Conservation (phyloP, 37 sponge, comb jelly and placozoan species). For the Aplysina aerophoba region DNA sequence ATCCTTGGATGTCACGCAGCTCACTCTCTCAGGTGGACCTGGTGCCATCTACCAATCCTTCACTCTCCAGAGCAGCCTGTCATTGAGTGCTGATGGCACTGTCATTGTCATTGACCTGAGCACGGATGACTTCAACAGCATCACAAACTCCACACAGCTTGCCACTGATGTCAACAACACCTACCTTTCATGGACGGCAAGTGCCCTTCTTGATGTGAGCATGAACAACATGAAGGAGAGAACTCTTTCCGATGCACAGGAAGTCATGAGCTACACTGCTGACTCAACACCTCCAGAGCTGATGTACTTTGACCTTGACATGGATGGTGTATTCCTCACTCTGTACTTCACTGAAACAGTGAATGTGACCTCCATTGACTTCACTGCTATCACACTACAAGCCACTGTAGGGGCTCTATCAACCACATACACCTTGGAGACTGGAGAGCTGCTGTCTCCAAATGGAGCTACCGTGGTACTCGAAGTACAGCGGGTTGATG, state of each 20-base stretch:
- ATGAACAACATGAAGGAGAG: slow-evolving; percentile 57
- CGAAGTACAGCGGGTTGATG: slow-evolving; percentile 58
- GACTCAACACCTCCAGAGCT: slow-evolving; percentile 68
- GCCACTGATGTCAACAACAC: slow-evolving; percentile 72
- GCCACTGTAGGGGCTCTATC: slow-evolving; percentile 33
- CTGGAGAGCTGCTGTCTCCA: slow-evolving; percentile 27
- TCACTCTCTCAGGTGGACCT: slow-evolving; percentile 54
- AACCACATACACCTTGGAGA: slow-evolving; percentile 29
- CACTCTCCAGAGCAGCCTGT: slow-evolving; percentile 42
- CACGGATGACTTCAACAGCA: slow-evolving; percentile 80
- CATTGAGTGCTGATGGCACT: slow-evolving; percentile 29
- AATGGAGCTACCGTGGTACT: slow-evolving; percentile 61
- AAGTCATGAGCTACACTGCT: slow-evolving; percentile 51
- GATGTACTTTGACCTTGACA: slow-evolving; percentile 72
- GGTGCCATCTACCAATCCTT: slow-evolving; percentile 25
- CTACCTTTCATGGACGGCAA: slow-evolving; percentile 37
- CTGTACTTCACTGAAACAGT: slow-evolving; percentile 87
- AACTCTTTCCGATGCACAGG: slow-evolving; percentile 22
- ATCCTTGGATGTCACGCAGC: slow-evolving; percentile 61
- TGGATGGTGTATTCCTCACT: slow-evolving; percentile 67
- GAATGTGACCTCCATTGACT: slow-evolving; percentile 71
- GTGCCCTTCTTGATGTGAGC: slow-evolving; percentile 59
- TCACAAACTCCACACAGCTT: slow-evolving; percentile 62
- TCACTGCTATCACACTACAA: slow-evolving; percentile 70
- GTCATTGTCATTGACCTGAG: slow-evolving; percentile 53